Percentiles rank a stretch among this genome's conserved stretches.
Conservation (phyloP, 2,113 vertebrate genomes). For the Halichoeres trimaculatus region DNA sequence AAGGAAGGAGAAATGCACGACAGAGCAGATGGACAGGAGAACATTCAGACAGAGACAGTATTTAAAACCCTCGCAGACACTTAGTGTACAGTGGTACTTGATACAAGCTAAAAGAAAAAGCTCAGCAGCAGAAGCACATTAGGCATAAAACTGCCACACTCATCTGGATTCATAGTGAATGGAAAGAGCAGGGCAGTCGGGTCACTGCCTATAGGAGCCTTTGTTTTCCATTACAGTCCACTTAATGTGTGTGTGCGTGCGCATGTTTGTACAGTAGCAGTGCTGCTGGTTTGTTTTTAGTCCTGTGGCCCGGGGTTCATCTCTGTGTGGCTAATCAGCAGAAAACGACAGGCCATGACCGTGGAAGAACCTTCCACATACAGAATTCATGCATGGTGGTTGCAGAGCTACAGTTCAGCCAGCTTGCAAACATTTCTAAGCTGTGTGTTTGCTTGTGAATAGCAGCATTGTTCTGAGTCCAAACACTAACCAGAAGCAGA, state of each 20-base stretch:
- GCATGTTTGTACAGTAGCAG: constrained; percentile 47
- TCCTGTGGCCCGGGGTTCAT: constrained; percentile 68
- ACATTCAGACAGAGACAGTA: neutral
- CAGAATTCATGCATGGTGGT: constrained; percentile 40
- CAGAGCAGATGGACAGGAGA: neutral
- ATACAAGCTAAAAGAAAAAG: constrained; percentile 20
- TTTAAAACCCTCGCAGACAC: neutral
- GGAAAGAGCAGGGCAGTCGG: constrained; percentile 56
- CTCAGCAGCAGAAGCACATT: constrained; percentile 41
- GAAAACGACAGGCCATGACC: constrained; percentile 56
- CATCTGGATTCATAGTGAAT: constrained; percentile 72
- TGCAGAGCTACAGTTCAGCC: constrained; percentile 48
- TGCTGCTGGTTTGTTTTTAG: constrained; percentile 74
- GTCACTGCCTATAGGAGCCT: constrained; percentile 57
- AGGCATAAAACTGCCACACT: constrained; percentile 51
- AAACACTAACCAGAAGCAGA: constrained; percentile 4
- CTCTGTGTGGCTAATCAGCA: constrained; percentile 75
- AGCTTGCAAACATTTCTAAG: constrained; percentile 3
- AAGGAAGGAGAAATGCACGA: constrained; percentile 11
- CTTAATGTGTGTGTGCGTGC: constrained; percentile 4
- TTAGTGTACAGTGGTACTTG: constrained; percentile 8
- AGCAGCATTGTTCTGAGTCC: constrained; percentile 41
- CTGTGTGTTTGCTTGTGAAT: constrained; percentile 30
- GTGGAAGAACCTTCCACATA: constrained; percentile 76
- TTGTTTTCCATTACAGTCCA: constrained; percentile 70